Evolutionary conservation across 2,797 vertebrate genomes (phyloP), one percentile per base, ranked within the genome.

Genomic region (Sphenopsis melanotis): DNA sequence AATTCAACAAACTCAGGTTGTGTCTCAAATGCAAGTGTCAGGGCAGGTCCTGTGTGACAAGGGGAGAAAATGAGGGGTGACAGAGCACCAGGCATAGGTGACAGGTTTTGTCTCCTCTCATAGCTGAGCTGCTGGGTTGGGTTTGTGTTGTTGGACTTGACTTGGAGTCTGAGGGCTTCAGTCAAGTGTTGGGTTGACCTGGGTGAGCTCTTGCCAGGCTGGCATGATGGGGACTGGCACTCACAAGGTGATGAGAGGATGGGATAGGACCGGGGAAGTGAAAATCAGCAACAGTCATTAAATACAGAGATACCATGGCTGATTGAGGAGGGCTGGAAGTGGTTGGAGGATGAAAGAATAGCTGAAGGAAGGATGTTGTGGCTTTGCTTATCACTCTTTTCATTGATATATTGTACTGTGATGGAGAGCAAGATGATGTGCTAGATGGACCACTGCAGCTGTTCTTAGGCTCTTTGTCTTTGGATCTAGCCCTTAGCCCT

Each of bases 221-320:
- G 29, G 30, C 1, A 0, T 7, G 46, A 7, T 0, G 13, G 32
- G 24, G 3, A 37, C 52, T 79, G 34, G 60, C 1, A 9, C 34
- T 83, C 41, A 34, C 39, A 41, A 39, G 39, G 39, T 41, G 39
- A 41, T 41, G 39, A 41, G 61, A 70, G 50, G 27, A 27, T 64
- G 55, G 32, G 26, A 22, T 55, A 8, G 0, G 2, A 30, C 7
- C 22, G 27, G 29, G 24, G 22, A 47, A 59, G 32, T 41, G 55
- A 71, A 80, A 37, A 20, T 23, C 42, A 47, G 41, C 3, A 6
- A 10, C 0, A 2, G 20, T 23, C 47, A 30, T 22, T 60, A 66
- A 76, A 52, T 37, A 15, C 23, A 37, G 69, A 29, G 15, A 4
- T 52, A 21, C 13, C 3, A 1, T 47, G 27, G 23, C 13, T 84